Percentiles rank a stretch among this genome's conserved stretches.
phyloP scores from a whole-genome alignment of 64 coral and sea anemone species.

The Pocillopora verrucosa region DNA sequence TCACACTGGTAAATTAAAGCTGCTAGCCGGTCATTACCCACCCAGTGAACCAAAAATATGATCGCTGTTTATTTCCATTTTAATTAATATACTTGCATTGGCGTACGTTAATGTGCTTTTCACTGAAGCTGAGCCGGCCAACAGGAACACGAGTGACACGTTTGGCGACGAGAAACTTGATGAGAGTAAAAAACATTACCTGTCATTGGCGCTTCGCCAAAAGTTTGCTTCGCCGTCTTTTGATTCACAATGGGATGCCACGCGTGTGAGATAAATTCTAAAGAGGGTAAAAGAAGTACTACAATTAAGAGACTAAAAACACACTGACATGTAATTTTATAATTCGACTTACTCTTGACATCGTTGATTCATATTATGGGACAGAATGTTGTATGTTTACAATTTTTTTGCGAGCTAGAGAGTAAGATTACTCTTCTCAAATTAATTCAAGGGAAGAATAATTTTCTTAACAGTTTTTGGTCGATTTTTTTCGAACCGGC shows the following conservation, averaged over 20 bases:
- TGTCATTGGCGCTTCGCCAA: slow-evolving; percentile 16
- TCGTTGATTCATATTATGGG: no score
- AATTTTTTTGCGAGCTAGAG: no score
- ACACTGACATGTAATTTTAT: not conserved
- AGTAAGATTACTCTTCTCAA: no score
- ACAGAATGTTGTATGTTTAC: no score
- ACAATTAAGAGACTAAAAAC: not conserved
- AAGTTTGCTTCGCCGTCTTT: slow-evolving; percentile 31
- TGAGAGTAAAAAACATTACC: not conserved
- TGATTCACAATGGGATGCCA: slow-evolving; percentile 26
- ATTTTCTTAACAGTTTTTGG: no score
- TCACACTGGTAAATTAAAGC: no score
- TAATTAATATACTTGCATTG: not conserved
- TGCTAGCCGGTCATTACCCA: no score
- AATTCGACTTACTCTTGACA: no score
- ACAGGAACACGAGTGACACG: not conserved
- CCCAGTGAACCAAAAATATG: no score
- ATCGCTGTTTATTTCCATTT: no score
- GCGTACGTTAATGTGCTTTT: slow-evolving; percentile 7
- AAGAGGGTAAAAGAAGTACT: slow-evolving; percentile 32
- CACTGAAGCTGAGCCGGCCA: slow-evolving; percentile 9
- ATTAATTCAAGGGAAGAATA: no score
- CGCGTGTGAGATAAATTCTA: not conserved
- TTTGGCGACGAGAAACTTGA: slow-evolving; percentile 19
- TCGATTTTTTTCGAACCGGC: no score